These are phyloP conservation scores for Drosophila auraria DNA, from an alignment of 1,140 invertebrate genomes.

Conservation along the genomic window DNA sequence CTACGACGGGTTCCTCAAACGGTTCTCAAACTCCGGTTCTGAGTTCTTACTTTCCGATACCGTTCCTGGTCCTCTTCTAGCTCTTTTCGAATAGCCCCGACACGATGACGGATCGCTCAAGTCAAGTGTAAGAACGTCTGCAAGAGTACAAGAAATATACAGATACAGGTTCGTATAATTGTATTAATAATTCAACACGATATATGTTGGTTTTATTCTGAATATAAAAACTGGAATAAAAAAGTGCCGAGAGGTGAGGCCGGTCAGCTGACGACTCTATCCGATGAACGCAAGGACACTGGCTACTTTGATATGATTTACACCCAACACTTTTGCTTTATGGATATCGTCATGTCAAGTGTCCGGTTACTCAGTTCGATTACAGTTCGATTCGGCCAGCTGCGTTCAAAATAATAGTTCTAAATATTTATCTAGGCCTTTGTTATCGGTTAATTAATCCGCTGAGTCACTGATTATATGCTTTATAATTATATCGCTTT, in stretches of 20 bases:
- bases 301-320: slow-evolving; percentile 14
- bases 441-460: too few species aligned
- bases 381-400: background rate
- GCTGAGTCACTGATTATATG: too few species aligned
- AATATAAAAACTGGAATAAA: slow-evolving; percentile 19
- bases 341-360: too few species aligned
- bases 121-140: slow-evolving; percentile 44
- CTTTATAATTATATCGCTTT: too few species aligned
- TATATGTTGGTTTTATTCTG: background rate
- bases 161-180: slow-evolving; percentile 12
- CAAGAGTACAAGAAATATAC: slow-evolving; percentile 44
- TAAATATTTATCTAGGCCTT: too few species aligned
- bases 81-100: slow-evolving; percentile 2
- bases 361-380: background rate
- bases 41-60: background rate
- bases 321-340: background rate
- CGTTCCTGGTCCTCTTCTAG: slow-evolving; percentile 2
- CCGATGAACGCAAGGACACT: slow-evolving; percentile 13
- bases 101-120: slow-evolving; percentile 19
- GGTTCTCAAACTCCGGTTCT: slow-evolving; percentile 13
- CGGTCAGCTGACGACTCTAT: background rate
- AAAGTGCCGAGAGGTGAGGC: background rate
- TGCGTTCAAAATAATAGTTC: too few species aligned
- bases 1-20: slow-evolving; percentile 13
- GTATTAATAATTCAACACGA: slow-evolving; percentile 16